Evolutionary conservation across 1,140 invertebrate genomes (phyloP), one percentile per base, ranked within the genome.

Genomic region (Danaus plexippus): DNA sequence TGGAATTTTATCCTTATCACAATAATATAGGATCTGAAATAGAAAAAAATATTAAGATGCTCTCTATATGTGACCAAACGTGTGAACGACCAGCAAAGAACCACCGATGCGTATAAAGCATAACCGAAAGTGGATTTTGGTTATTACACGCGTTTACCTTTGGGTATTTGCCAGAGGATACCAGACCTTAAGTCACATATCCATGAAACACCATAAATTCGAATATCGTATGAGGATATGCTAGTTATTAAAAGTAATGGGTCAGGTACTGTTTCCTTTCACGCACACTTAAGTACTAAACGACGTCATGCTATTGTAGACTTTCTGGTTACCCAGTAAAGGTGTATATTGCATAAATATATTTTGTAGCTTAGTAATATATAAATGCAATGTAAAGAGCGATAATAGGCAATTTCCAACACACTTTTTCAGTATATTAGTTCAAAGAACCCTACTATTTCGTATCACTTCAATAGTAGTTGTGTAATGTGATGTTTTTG

Each of bases 41-140:
- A 32, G 22, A 32, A 6, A 32, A 32, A 32, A 32, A 32, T 32
- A 3, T 32, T 45, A 11, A 45, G 12, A 45, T 9, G 10, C n/a
- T n/a, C 50, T 52, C 48, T 52, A 52, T 47, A 47, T 58, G 44
- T 45, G 56, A 40, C 43, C 52, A 52, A 58, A 44, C 43, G 47
- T 55, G 57, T 53, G 59, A 58, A 59, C 22, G 51, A 43, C 41
- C 51, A 15, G 43, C 56, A 68, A 61, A 50, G 66, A 52, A 51
- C 56, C 62, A 54, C 66, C 62, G 56, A 62, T 57, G 59, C 54
- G 59, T 64, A 64, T 64, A 63, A 66, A 70, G 63, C 63, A 69
- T 73, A 70, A 66, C 67, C 47, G 62, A 68, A 66, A 70, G 67
- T 70, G 67, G 65, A 73, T 73, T 70, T 53, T 73, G 60, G 61